Evolutionary conservation across 1,140 invertebrate species (phyloP).

Genomic region (Ips nitidus): DNA sequence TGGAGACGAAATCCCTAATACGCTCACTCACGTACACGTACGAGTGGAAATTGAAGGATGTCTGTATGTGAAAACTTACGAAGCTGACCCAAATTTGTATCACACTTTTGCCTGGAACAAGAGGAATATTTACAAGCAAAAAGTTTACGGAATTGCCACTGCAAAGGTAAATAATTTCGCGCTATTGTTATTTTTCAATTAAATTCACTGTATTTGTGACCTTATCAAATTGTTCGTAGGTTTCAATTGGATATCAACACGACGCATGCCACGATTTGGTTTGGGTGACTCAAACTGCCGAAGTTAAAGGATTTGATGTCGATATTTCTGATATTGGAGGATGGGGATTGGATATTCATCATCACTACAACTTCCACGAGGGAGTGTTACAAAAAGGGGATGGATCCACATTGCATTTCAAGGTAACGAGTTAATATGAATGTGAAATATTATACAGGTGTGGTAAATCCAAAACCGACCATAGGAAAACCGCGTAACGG

Average conservation of each 20-base stretch:
- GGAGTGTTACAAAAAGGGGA: constrained; percentile 96
- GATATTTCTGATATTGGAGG: constrained; percentile 96
- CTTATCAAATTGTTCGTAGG: constrained; percentile 17
- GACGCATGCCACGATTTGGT: constrained; percentile 80
- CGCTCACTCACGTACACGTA: constrained; percentile 85
- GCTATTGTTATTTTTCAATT: background rate
- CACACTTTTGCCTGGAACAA: constrained; percentile 98
- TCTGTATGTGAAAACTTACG: constrained; percentile 87
- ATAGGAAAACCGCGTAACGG: too few relatives aligned
- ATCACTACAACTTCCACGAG: constrained; percentile 97
- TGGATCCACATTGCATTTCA: constrained; percentile 89
- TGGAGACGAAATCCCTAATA: constrained; percentile 72
- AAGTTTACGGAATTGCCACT: constrained; percentile 86
- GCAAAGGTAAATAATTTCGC: constrained; percentile 63
- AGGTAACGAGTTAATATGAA: constrained; percentile 14
- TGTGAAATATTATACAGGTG: background rate
- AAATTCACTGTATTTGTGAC: background rate
- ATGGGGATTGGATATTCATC: constrained; percentile 97
- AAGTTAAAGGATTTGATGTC: constrained; percentile 94
- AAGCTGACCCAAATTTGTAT: constrained; percentile 91
- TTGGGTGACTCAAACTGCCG: constrained; percentile 93
- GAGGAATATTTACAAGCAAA: constrained; percentile 95
- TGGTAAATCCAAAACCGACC: too few relatives aligned
- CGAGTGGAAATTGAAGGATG: constrained; percentile 72
- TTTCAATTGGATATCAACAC: constrained; percentile 93